Evolutionary conservation across 35 echinoderm and acorn worm species (phyloP).

Genomic region (Heliocidaris tuberculata): DNA sequence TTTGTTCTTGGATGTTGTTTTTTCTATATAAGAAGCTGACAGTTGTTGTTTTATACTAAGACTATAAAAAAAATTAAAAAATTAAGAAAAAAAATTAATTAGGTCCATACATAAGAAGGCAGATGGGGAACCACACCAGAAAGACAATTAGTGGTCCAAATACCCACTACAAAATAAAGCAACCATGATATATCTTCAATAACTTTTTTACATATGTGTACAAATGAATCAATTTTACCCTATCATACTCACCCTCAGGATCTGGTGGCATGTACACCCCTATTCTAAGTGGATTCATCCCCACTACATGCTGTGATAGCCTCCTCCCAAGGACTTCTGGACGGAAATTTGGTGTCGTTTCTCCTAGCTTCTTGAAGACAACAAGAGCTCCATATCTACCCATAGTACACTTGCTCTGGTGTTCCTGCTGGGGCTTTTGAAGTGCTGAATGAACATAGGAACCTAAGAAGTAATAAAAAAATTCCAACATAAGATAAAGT

Average conservation of each 20-base stretch:
- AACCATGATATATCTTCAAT: too few species aligned
- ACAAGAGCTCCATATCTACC: constrained; percentile 88
- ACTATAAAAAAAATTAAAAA: too few species aligned
- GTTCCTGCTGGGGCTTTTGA: constrained; percentile 53
- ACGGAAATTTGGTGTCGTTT: constrained; percentile 42
- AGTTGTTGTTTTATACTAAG: too few species aligned
- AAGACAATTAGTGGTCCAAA: too few species aligned
- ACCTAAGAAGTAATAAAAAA: constrained; percentile 46
- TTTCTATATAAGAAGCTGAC: too few species aligned
- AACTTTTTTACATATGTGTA: neutral
- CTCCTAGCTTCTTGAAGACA: constrained; percentile 61
- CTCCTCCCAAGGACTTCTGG: constrained; percentile 68
- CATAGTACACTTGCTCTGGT: constrained; percentile 58
- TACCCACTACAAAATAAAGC: too few species aligned
- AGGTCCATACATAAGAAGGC: too few species aligned
- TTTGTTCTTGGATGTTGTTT: too few species aligned
- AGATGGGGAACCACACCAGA: too few species aligned
- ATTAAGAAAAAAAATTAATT: too few species aligned
- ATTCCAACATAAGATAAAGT: neutral
- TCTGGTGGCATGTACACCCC: constrained; percentile 75
- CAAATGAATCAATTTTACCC: neutral
- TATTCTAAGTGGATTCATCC: constrained; percentile 91
- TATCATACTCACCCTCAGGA: constrained; percentile 49
- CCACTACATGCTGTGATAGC: constrained; percentile 93
- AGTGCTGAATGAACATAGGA: constrained; percentile 82